phyloP scores from a whole-genome alignment of 2,113 vertebrate species.

The Gavia stellata region DNA sequence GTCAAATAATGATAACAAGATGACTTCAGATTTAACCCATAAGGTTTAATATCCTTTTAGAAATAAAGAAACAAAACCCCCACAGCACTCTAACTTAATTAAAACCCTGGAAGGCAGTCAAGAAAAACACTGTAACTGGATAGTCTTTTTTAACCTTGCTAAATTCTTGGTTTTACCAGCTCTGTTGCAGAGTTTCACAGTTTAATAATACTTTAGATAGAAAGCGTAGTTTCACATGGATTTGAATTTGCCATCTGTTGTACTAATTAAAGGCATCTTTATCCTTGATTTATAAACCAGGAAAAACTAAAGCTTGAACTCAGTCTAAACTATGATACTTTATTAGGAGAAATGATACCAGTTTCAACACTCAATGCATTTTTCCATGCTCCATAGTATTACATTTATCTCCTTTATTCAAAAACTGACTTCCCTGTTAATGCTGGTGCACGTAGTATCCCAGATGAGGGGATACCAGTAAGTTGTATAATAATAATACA shows the following conservation, averaged over 20 bases:
- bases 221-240: neutral
- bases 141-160: neutral
- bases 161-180: neutral
- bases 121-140: neutral
- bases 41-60: neutral
- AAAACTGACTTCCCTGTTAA: neutral
- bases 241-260: slow-evolving; percentile 41
- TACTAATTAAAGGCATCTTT: neutral
- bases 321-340: neutral
- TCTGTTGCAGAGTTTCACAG: neutral
- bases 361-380: neutral
- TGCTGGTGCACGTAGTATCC: neutral
- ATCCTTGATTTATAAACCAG: neutral
- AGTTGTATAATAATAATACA: neutral
- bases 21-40: neutral
- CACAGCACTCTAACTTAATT: neutral
- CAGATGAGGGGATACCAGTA: neutral
- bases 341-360: neutral
- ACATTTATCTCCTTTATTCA: accelerated
- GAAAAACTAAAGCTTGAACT: neutral
- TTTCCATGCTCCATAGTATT: neutral
- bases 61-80: neutral
- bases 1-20: neutral
- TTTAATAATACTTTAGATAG: slow-evolving; percentile 1
- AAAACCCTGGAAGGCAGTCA: neutral